Conservation (phyloP, 2,888 invertebrate species). For the Invenusta paracnida region DNA sequence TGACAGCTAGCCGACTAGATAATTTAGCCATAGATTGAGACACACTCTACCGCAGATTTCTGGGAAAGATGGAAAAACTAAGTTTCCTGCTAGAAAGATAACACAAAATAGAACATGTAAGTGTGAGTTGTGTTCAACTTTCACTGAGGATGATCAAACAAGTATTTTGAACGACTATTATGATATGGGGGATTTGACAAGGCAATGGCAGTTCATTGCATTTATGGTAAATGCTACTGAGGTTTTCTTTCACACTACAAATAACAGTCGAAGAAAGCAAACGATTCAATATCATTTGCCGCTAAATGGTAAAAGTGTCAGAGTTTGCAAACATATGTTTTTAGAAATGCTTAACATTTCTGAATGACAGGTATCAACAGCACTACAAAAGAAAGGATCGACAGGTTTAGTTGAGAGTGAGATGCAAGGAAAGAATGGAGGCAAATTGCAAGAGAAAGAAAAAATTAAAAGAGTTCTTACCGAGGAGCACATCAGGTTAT, state of each 20-base stretch:
- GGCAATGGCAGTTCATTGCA: not conserved
- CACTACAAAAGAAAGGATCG: not conserved
- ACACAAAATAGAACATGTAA: not conserved
- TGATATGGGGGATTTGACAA: not conserved
- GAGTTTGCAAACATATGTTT: not conserved
- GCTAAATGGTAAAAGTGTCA: not conserved
- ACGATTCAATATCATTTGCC: not conserved
- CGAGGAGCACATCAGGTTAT: not conserved
- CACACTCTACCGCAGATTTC: too few species aligned
- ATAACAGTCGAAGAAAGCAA: not conserved
- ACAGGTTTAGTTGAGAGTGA: not conserved
- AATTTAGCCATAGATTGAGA: too few species aligned
- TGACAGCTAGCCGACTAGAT: too few species aligned
- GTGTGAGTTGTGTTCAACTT: not conserved
- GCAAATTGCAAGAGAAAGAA: not conserved
- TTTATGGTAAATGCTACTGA: not conserved
- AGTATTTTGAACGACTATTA: not conserved
- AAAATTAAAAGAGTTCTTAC: not conserved
- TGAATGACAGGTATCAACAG: not conserved
- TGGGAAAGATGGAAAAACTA: not conserved
- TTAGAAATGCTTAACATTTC: not conserved
- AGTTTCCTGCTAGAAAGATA: not conserved
- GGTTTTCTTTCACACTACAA: not conserved
- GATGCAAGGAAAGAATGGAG: not conserved
- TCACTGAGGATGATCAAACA: not conserved